Percentiles rank a stretch among this genome's conserved stretches.
These are phyloP conservation scores for Elephantulus edwardii DNA, from an alignment of 2,113 vertebrate genomes.

Conservation along the genomic window DNA sequence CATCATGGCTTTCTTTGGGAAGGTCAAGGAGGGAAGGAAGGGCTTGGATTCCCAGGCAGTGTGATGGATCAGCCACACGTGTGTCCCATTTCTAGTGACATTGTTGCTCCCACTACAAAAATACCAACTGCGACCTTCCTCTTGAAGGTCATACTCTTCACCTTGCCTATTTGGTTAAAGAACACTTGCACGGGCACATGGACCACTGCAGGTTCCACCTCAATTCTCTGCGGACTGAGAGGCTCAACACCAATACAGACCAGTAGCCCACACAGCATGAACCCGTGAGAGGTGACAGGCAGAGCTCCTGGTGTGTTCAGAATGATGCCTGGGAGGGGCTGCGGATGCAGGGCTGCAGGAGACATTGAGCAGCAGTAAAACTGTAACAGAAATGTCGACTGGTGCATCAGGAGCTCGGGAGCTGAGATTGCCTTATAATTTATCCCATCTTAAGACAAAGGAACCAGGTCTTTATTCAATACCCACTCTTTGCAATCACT, in stretches of 20 bases:
- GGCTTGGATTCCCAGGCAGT: not conserved
- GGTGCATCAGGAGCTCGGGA: not conserved
- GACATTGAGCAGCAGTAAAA: not conserved
- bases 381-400: not conserved
- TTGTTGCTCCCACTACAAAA: not conserved
- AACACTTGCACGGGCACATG: not conserved
- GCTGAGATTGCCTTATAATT: too few species aligned
- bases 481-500: too few species aligned
- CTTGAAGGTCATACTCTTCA: not conserved
- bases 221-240: not conserved
- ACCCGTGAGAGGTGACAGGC: not conserved
- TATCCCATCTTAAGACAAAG: not conserved
- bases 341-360: not conserved
- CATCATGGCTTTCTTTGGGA: not conserved
- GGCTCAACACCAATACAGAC: not conserved
- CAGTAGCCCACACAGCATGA: not conserved
- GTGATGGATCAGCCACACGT: rapidly evolving
- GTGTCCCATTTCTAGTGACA: not conserved
- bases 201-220: rapidly evolving
- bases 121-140: not conserved
- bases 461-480: not conserved
- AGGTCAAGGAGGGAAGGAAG: not conserved
- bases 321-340: too few species aligned
- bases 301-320: too few species aligned
- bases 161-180: not conserved